phyloP scores from a whole-genome alignment of 2,888 invertebrate genomes.

The Rotaria magnacalcarata region DNA sequence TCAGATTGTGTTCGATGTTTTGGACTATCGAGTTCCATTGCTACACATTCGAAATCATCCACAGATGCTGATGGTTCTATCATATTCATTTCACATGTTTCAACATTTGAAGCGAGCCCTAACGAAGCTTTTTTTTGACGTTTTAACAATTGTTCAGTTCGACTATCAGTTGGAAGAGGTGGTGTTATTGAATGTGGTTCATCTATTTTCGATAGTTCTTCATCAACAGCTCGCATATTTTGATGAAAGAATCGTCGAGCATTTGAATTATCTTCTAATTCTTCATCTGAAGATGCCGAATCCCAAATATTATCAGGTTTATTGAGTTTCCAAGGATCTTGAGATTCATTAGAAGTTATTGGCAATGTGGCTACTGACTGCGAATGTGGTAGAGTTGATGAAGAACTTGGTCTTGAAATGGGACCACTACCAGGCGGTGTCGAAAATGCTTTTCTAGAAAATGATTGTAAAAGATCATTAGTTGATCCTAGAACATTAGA shows the following conservation, averaged over 20 bases:
- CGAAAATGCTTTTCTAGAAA: too few species aligned
- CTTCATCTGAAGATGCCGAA: not conserved
- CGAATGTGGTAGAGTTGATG: not conserved
- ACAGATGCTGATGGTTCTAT: constrained; percentile 5
- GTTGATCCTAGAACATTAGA: too few species aligned
- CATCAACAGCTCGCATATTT: constrained; percentile 31
- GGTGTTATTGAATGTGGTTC: not conserved
- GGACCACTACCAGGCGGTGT: not conserved
- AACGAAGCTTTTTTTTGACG: not conserved
- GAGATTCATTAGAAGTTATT: not conserved
- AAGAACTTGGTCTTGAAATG: not conserved
- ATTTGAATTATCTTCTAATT: not conserved
- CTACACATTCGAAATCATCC: constrained; percentile 27
- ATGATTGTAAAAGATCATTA: too few species aligned
- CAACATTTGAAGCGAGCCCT: not conserved
- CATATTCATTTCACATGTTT: not conserved
- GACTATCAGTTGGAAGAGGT: not conserved
- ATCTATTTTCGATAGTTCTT: constrained; percentile 4
- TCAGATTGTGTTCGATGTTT: constrained; percentile 34
- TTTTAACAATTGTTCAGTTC: constrained; percentile 24
- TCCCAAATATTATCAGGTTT: constrained; percentile 6
- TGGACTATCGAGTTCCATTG: constrained; percentile 38
- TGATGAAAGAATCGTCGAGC: constrained; percentile 30
- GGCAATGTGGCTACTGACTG: not conserved
- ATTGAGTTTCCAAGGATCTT: not conserved